A percentile compares a stretch with the other conserved stretches of the same genome.
Conservation (phyloP, 2,797 vertebrate genomes). For the Anisognathus igniventris region DNA sequence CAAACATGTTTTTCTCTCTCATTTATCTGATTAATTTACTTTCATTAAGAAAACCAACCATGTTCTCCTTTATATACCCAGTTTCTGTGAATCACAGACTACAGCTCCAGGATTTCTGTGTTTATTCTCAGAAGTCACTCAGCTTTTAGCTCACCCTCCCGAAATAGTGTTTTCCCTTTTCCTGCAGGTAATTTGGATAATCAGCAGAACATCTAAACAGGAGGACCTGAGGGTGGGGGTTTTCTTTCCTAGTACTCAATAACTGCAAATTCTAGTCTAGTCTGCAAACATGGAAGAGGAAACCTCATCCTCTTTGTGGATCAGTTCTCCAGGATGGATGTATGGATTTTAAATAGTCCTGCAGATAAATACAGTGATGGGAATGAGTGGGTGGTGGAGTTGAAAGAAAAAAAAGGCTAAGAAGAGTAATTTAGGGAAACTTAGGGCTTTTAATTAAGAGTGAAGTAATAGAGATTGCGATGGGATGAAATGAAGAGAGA, state of each 20-base stretch:
- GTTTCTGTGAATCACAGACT: background rate
- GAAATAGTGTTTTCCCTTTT: background rate
- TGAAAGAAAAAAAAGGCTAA: background rate
- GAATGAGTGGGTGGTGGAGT: fast-evolving
- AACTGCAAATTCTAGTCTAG: background rate
- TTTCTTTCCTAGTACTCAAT: background rate
- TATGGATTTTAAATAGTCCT: background rate
- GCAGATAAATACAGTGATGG: too few relatives aligned
- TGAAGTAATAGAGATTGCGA: background rate
- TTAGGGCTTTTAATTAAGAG: background rate
- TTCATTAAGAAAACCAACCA: background rate
- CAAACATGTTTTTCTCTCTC: background rate
- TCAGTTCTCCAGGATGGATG: fast-evolving
- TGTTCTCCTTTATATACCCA: background rate
- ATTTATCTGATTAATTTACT: background rate
- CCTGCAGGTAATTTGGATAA: background rate
- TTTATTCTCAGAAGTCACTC: background rate
- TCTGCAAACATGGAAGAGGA: background rate
- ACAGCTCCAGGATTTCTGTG: background rate
- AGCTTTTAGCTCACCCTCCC: background rate
- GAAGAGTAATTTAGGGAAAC: background rate
- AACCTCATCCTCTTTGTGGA: background rate
- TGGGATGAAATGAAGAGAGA: background rate
- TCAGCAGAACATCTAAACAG: background rate
- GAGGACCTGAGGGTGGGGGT: background rate